Percentiles rank a stretch among this genome's conserved stretches.
Conservation (phyloP, 2,888 invertebrate species). For the Serrognathus titanus region DNA sequence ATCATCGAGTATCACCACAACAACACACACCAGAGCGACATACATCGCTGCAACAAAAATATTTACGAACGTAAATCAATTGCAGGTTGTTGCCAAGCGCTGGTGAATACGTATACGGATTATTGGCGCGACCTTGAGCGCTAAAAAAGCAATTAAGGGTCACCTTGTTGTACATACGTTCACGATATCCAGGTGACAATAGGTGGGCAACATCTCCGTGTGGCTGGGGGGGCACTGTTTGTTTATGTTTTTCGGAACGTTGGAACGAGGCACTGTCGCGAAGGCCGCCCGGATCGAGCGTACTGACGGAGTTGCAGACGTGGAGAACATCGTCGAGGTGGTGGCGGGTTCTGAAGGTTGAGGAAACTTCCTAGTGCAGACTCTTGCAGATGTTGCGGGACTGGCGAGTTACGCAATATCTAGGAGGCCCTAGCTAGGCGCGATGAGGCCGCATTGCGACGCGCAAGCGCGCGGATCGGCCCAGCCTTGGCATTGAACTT, state of each 20-base stretch:
- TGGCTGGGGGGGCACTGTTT: conserved; percentile 18
- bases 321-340: no score
- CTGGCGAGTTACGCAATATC: conserved; percentile 41
- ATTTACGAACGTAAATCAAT: conserved; percentile 38
- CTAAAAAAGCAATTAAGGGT: conserved; percentile 41
- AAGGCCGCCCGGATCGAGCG: no score
- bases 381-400: conserved; percentile 37
- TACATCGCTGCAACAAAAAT: conserved; percentile 29
- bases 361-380: conserved; percentile 32
- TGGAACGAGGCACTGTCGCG: not conserved
- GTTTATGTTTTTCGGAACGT: conserved; percentile 23
- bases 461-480: conserved; percentile 48
- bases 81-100: conserved; percentile 39
- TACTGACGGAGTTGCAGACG: no score
- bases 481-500: conserved; percentile 78
- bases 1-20: no score
- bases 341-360: no score
- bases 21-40: not conserved
- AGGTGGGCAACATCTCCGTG: conserved; percentile 28
- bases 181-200: conserved; percentile 22
- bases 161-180: conserved; percentile 38
- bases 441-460: conserved; percentile 59
- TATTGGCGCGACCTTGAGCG: conserved; percentile 38
- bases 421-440: conserved; percentile 40
- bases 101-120: conserved; percentile 34